Base-by-base conservation (phyloP, 2,888 invertebrate genomes). In the Strigamia crassipes region DNA sequence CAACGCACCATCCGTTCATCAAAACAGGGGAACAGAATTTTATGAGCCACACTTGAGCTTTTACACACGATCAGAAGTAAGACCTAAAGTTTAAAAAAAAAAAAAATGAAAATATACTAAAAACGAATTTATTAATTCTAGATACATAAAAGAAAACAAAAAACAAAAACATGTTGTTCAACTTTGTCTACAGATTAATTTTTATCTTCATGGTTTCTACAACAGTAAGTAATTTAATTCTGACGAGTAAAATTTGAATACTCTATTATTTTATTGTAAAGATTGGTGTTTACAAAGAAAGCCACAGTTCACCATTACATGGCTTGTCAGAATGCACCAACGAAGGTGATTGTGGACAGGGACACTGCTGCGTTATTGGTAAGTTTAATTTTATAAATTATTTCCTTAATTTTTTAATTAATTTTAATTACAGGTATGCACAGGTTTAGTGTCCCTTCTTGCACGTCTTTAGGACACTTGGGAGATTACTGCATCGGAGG, bases 371-470 rank as follows among this genome's bases (percentile, higher is more conserved):
- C n/a, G 56, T 56, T 56, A 56, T 56, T 56, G 56, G 56, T 21
- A 10, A 9, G 56, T 56, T 18, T 56, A 4, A 10, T 18, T 56
- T 56, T 56, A 21, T 9, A 3, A 2, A 27, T 27, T 27, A 27
- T 27, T n/a, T 42, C 42, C n/a, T 51, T n/a, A 51, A n/a, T 56
- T n/a, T 18, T 56, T 18, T n/a, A n/a, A n/a, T n/a, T 18, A 18
- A 56, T 56, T 18, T 56, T 56, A 46, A 46, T 46, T 73, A 18
- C 23, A 77, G 78, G 78, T 27, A 77, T 77, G 78, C 31, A 77
- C 10, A 31, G 78, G 31, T 77, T 31, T 18, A 77, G 31, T 23
- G 78, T 77, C 23, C 78, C 78, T n/a, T 34, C 78, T 15, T 77
- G 78, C 12, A 2, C n/a, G 5, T 10, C 78, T 27, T 4, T 34